Evolutionary conservation across 2,888 invertebrate species (phyloP).

Genomic region (Itoplectis maculator): DNA sequence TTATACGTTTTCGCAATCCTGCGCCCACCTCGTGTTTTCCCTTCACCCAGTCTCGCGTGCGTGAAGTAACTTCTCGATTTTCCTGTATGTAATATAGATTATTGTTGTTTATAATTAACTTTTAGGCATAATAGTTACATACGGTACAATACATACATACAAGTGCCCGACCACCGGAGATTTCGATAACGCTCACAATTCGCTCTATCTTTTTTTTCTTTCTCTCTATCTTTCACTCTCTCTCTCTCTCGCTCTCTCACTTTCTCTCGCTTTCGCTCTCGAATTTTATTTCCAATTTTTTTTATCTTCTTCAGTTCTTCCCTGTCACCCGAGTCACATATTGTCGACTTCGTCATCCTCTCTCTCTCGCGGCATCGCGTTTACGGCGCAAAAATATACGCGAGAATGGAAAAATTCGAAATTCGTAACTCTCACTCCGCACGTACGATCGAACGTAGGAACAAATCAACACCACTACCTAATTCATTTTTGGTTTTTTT

Average conservation of each 20-base stretch:
- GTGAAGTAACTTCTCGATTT: constrained; percentile 34
- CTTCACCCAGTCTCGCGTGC: constrained; percentile 13
- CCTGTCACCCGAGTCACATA: neutral
- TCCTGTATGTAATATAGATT: constrained; percentile 71
- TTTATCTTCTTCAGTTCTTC: neutral
- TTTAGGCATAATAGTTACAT: constrained; percentile 82
- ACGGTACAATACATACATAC: constrained; percentile 83
- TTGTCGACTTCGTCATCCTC: neutral
- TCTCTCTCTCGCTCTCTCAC: constrained; percentile 16
- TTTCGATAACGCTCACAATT: constrained; percentile 50
- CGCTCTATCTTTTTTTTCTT: constrained; percentile 11
- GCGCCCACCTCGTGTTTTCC: neutral
- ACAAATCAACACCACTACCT: constrained; percentile 41
- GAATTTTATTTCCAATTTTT: too few species aligned
- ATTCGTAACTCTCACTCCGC: constrained; percentile 20
- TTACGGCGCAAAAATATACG: neutral
- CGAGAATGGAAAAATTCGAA: constrained; percentile 28
- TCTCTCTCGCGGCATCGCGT: neutral
- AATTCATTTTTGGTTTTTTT: constrained; percentile 22
- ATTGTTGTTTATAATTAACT: constrained; percentile 77
- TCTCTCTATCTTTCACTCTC: neutral
- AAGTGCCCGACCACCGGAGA: constrained; percentile 76
- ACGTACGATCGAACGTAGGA: constrained; percentile 47
- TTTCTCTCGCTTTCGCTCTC: constrained; percentile 17
- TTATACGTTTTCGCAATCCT: constrained; percentile 21